Conservation (phyloP, 2,888 invertebrate genomes). For the Cinara cedri region DNA sequence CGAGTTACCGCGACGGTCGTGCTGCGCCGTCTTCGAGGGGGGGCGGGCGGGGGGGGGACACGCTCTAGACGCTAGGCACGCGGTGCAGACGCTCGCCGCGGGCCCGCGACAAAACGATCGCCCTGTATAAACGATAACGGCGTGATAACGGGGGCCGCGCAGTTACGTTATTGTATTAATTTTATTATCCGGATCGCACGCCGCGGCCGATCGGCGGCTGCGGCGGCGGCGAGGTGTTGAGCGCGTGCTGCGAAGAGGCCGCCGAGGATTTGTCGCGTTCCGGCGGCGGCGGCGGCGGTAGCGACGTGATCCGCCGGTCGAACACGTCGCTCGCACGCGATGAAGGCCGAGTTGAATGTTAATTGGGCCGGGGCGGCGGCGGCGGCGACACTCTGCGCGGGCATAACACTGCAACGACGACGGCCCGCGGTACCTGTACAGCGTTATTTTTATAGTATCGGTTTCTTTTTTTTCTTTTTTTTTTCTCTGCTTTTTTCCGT, state of each 20-base stretch:
- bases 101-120: too few relatives aligned
- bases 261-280: neutral
- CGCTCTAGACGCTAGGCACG: too few relatives aligned
- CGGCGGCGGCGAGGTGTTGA: neutral
- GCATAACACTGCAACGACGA: too few relatives aligned
- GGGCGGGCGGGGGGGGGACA: too few relatives aligned
- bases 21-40: too few relatives aligned
- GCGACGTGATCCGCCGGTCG: constrained; percentile 45
- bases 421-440: too few relatives aligned
- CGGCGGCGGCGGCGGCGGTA: neutral
- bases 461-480: constrained; percentile 27
- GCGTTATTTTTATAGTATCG: neutral
- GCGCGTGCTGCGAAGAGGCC: neutral
- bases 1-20: too few relatives aligned
- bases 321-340: constrained; percentile 49
- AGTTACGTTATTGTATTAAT: neutral
- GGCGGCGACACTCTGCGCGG: neutral
- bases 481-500: neutral
- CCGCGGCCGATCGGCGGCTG: neutral
- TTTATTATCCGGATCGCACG: neutral
- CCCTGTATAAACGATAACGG: too few relatives aligned
- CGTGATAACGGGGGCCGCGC: too few relatives aligned
- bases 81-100: too few relatives aligned
- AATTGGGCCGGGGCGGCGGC: constrained; percentile 18
- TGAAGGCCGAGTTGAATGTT: constrained; percentile 53